Evolutionary conservation across 2,113 vertebrate genomes (phyloP).

Genomic region (Scomber colias): DNA sequence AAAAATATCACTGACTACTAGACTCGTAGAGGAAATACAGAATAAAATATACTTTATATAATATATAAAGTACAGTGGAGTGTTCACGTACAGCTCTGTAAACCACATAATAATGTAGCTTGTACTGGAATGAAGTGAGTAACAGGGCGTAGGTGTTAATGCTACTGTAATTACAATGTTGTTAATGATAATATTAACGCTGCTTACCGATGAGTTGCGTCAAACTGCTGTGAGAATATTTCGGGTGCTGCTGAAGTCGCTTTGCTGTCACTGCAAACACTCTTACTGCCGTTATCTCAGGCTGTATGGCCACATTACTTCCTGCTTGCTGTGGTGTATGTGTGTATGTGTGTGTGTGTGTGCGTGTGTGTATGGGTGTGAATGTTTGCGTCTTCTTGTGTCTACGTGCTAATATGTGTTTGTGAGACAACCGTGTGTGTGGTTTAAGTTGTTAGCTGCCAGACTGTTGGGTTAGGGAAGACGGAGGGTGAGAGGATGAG

Average conservation of each 20-base stretch:
- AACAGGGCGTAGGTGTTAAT: neutral
- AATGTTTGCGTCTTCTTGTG: slow-evolving; percentile 26
- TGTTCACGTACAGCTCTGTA: neutral
- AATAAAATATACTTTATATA: neutral
- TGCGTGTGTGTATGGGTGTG: slow-evolving; percentile 4
- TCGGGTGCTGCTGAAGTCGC: slow-evolving; percentile 23
- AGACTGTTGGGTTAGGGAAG: neutral
- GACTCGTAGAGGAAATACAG: neutral
- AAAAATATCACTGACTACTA: neutral
- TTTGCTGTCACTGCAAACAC: slow-evolving; percentile 61
- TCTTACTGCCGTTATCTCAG: slow-evolving; percentile 50
- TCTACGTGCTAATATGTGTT: slow-evolving; percentile 24
- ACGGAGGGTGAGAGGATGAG: slow-evolving; percentile 29
- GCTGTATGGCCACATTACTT: slow-evolving; percentile 71
- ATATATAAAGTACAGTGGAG: neutral
- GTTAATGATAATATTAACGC: neutral
- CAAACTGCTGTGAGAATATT: slow-evolving; percentile 4
- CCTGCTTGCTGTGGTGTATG: slow-evolving; percentile 55
- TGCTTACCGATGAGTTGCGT: slow-evolving; percentile 56
- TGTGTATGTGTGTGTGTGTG: slow-evolving; percentile 20
- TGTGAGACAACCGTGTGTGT: neutral
- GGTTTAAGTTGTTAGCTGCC: neutral
- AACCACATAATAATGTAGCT: neutral
- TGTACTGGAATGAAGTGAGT: neutral
- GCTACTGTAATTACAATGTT: neutral